These are phyloP conservation scores for Lysandra bellargus DNA, from an alignment of 2,888 invertebrate species.

Conservation along the genomic window DNA sequence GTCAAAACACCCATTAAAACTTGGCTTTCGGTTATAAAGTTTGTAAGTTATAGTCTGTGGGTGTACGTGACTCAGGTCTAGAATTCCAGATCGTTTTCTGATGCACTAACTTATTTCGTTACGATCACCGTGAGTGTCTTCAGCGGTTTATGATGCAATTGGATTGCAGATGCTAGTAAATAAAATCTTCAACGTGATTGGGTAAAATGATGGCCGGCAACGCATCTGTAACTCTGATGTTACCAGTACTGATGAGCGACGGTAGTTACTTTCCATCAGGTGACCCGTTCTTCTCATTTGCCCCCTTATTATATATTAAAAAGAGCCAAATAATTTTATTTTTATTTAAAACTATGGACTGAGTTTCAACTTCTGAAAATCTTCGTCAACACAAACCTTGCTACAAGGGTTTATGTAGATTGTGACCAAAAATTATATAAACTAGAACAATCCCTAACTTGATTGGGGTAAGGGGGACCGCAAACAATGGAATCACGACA, in stretches of 20 bases:
- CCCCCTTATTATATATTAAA: too few species aligned
- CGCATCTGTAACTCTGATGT: too few species aligned
- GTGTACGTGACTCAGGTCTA: slow-evolving; percentile 27
- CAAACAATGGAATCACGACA: slow-evolving; percentile 39
- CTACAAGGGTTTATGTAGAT: background rate
- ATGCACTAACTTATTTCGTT: slow-evolving; percentile 28
- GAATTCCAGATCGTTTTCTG: slow-evolving; percentile 25
- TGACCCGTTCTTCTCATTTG: too few species aligned
- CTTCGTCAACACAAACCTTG: background rate
- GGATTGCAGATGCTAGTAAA: background rate
- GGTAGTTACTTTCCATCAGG: too few species aligned
- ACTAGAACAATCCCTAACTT: slow-evolving; percentile 20
- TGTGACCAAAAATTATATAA: slow-evolving; percentile 15
- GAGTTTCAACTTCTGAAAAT: background rate
- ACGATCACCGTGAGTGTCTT: slow-evolving; percentile 1
- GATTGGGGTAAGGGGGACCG: slow-evolving; percentile 35
- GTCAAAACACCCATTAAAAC: slow-evolving; percentile 29
- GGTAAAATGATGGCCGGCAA: background rate
- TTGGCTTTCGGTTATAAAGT: slow-evolving; percentile 31
- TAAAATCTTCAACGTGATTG: background rate
- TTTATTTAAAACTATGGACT: too few species aligned
- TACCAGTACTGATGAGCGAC: too few species aligned
- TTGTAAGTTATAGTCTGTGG: slow-evolving; percentile 31
- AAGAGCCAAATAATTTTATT: too few species aligned
- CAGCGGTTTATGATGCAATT: slow-evolving; percentile 8